Conservation (phyloP, 1,140 invertebrate genomes). For the Aricia agestis region DNA sequence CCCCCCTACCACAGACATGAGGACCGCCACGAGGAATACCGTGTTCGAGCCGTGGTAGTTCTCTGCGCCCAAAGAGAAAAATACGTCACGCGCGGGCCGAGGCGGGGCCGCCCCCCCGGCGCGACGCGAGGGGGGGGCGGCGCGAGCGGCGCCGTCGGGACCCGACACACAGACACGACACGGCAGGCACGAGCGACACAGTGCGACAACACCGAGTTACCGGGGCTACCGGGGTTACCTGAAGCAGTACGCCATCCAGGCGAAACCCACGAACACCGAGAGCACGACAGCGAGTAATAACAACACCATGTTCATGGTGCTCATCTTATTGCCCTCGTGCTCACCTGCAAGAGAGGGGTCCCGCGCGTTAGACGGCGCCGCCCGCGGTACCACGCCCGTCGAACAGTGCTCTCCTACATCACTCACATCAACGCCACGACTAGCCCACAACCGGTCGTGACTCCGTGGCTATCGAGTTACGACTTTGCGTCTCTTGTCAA, state of each 20-base stretch:
- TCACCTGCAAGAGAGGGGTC: conserved; percentile 80
- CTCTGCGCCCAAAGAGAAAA: conserved; percentile 80
- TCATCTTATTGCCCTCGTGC: conserved; percentile 86
- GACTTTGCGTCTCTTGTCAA: no score
- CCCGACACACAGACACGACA: conserved; percentile 48
- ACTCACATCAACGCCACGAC: background rate
- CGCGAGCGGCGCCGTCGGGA: conserved; percentile 50
- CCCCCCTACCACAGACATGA: conserved; percentile 98
- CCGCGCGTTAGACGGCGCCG: conserved; percentile 66
- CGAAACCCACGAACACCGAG: conserved; percentile 95
- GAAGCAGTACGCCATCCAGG: conserved; percentile 95
- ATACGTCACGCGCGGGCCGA: conserved; percentile 50
- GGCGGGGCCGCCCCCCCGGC: conserved; percentile 38
- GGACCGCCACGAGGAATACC: conserved; percentile 96
- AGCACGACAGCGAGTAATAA: conserved; percentile 94
- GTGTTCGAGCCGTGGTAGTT: conserved; percentile 96
- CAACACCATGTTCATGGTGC: conserved; percentile 92
- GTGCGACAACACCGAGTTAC: conserved; percentile 69
- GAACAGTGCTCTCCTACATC: conserved; percentile 51
- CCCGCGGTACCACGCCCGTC: conserved; percentile 43
- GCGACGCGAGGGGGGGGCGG: conserved; percentile 41
- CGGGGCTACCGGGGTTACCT: conserved; percentile 88
- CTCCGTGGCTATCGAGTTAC: background rate
- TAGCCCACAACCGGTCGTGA: background rate
- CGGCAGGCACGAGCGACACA: conserved; percentile 57